A percentile compares a stretch with the other conserved stretches of the same genome.
These are phyloP conservation scores for Trichosurus vulpecula DNA, from an alignment of 2,797 vertebrate genomes.

Conservation along the genomic window DNA sequence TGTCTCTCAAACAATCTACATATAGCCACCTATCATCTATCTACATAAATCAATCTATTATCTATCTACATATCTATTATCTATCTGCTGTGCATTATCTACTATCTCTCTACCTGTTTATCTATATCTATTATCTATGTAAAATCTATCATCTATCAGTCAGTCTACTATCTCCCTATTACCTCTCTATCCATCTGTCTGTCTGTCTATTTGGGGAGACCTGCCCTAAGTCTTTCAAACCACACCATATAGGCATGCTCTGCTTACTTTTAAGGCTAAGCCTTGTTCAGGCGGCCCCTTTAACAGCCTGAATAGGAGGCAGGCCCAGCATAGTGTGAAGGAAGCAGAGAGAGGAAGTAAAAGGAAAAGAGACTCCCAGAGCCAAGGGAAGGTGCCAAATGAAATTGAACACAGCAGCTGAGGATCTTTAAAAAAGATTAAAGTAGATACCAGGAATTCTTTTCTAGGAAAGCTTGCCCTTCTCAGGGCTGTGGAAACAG, in stretches of 20 bases:
- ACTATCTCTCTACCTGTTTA: background rate
- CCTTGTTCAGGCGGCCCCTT: background rate
- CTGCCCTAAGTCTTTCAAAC: background rate
- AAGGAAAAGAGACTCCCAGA: conserved; percentile 40
- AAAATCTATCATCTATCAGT: background rate
- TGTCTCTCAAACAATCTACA: background rate
- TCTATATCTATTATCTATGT: background rate
- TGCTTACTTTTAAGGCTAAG: background rate
- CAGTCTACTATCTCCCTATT: background rate
- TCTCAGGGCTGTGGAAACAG: conserved; percentile 37
- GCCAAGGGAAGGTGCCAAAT: conserved; percentile 42
- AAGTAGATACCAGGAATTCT: conserved; percentile 61
- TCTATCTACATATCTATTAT: background rate
- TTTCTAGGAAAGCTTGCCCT: conserved; percentile 63
- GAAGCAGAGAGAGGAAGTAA: conserved; percentile 55
- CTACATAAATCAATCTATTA: background rate
- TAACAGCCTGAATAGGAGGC: conserved; percentile 22
- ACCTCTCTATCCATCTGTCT: background rate
- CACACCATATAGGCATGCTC: background rate
- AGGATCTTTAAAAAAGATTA: conserved; percentile 43
- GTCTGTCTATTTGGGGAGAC: background rate
- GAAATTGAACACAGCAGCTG: conserved; percentile 47
- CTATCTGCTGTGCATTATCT: background rate
- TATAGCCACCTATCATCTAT: background rate
- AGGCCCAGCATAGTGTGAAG: background rate